Evolutionary conservation across 2,888 invertebrate species (phyloP), one percentile per base, ranked within the genome.

Genomic region (Drosophila subsilvestris): DNA sequence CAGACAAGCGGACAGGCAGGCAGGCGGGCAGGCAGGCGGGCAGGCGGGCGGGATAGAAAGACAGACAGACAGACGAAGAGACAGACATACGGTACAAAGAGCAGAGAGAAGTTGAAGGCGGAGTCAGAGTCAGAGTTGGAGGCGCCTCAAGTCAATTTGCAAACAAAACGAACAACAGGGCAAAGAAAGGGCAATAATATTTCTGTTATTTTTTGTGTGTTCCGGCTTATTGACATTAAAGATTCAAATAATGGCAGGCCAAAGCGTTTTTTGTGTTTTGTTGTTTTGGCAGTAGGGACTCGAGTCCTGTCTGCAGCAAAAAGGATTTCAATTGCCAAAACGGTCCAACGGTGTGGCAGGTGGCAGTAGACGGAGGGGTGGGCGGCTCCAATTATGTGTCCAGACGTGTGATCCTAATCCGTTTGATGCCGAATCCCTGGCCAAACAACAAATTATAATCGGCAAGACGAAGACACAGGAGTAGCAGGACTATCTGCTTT

Each of bases 321-420:
- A 70, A 56, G 70, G 85, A 84, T 79, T 85, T 83, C 63, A 65
- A 60, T 79, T 87, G 85, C 85, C 83, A 87, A 87, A 87, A 57
- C 70, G 70, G 44, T 43, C 27, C 27, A 37, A 37, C 45, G 60
- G 60, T 47, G 49, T 53, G 37, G 32, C 8, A 20, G 10, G 9
- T 27, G 53, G 8, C 17, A 27, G 27, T 14, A 18, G 55, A 3
- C 6, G 56, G 62, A n/a, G n/a, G n/a, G n/a, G n/a, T n/a, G n/a
- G n/a, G n/a, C n/a, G 51, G 57, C 69, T 68, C 63, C 66, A 66
- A 66, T 66, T 66, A 66, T 49, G 51, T 66, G 54, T 48, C 66
- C 66, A 32, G 66, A 66, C 66, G 66, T 66, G 66, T 66, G 66
- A 66, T 66, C 66, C 66, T 66, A 66, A 66, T 66, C 66, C 66